A percentile compares a stretch with the other conserved stretches of the same genome.
Evolutionary conservation across 1,140 invertebrate genomes (phyloP).

Genomic region (Ceratosolen fusciceps): DNA sequence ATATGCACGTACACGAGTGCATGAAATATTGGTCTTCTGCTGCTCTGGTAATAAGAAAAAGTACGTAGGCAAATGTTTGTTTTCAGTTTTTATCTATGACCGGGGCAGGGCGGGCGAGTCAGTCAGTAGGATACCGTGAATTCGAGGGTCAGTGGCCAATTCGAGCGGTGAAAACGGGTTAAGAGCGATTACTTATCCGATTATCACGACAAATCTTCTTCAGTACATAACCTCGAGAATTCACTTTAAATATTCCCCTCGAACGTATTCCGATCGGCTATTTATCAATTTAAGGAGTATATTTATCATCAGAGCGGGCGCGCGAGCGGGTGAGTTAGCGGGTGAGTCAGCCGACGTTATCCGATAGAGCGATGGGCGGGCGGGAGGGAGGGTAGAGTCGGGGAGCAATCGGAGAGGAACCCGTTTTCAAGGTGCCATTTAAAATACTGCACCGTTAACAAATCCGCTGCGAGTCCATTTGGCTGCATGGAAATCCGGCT

Average conservation of each 20-base stretch:
- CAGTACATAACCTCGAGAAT: neutral
- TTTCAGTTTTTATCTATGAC: too few relatives aligned
- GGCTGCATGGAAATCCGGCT: neutral
- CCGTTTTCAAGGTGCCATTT: neutral
- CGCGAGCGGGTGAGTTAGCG: too few relatives aligned
- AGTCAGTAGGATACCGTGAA: neutral
- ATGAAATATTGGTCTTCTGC: too few relatives aligned
- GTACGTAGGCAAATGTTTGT: too few relatives aligned
- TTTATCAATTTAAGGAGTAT: neutral
- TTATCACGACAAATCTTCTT: neutral
- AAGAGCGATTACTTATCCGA: neutral
- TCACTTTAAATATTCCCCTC: neutral
- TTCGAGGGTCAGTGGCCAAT: neutral
- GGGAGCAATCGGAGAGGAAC: constrained; percentile 1
- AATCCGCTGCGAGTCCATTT: neutral
- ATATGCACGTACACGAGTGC: too few relatives aligned
- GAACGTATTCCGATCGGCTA: neutral
- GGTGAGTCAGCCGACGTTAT: neutral
- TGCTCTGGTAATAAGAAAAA: too few relatives aligned
- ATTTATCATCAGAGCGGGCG: constrained; percentile 16
- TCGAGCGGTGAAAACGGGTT: neutral
- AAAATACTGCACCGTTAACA: neutral
- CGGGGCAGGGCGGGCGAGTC: too few relatives aligned
- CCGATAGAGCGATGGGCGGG: too few relatives aligned
- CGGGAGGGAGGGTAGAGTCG: too few relatives aligned